Base-by-base conservation (phyloP, 2,888 invertebrate species). In the Cheilosia variabilis region DNA sequence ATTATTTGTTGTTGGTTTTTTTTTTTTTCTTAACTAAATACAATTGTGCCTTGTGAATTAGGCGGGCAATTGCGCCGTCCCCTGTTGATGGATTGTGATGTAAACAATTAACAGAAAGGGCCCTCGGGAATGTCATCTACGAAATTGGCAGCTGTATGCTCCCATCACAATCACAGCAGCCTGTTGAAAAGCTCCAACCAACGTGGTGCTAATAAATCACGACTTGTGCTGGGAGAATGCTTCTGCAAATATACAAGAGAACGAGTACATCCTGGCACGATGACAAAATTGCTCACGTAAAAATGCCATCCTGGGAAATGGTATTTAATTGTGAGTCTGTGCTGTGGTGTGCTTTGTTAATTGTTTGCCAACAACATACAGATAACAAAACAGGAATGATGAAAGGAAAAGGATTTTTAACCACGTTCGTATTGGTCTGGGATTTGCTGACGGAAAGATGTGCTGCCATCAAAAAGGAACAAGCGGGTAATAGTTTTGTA, bases 151-250 rank as follows among this genome's bases (percentile, higher is more conserved):
- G 63, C 57, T 43, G 34, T 43, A 24, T 81, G 63, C 50, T 58
- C 43, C 27, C 53, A 13, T 41, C 37, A 2, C 50, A 58, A 15
- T 31, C 31, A 31, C 31, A 31, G 0, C 53, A 65, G 55, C 66
- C 65, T 80, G 79, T 76, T 86, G 76, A 41, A 69, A 71, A 45
- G 13, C 15, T 17, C 43, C 43, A 13, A 37, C 60, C 10, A 53
- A 69, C 55, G 53, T 60, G 58, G 13, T 60, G 55, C 62, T 72
- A 76, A 86, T 86, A 81, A 86, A 86, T 86, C 80, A 71, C 65
- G 62, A 76, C 60, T 53, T 76, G n/a, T 65, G 41, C 10, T 76
- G 66, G n/a, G n/a, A 41, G 22, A 68, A 80, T 50, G 79, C 37
- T 63, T 81, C 62, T 57, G 57, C 58, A 78, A 83, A 78, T 73